Evolutionary conservation across 2,797 vertebrate genomes (phyloP).

Genomic region (Liasis olivaceus): DNA sequence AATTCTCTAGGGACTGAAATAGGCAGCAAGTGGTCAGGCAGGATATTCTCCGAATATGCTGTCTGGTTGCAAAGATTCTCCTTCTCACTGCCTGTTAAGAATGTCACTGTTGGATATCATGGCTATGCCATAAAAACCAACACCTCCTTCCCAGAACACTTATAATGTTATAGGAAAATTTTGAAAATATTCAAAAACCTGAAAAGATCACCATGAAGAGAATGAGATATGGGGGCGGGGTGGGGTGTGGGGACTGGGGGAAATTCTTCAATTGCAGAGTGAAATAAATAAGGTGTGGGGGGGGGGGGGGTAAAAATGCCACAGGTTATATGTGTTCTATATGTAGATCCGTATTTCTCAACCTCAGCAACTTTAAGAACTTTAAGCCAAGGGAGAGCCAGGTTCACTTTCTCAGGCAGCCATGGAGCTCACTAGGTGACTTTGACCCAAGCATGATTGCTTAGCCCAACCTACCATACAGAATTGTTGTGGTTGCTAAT

Average conservation of each 20-base stretch:
- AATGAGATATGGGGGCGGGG: neutral
- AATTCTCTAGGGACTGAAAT: constrained; percentile 6
- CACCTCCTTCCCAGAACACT: neutral
- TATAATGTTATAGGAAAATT: neutral
- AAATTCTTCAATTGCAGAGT: neutral
- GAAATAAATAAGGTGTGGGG: neutral
- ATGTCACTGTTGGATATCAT: neutral
- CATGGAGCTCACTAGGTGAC: no score
- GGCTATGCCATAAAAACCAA: neutral
- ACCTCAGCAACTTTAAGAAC: neutral
- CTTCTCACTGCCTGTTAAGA: neutral
- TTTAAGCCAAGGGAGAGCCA: no score
- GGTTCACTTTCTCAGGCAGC: no score
- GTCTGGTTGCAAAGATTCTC: neutral
- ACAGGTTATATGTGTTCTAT: neutral
- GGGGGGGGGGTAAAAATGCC: neutral
- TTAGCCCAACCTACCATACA: no score
- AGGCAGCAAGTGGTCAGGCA: neutral
- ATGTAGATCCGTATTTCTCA: no score
- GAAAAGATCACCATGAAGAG: neutral
- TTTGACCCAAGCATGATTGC: no score
- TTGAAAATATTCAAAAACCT: neutral
- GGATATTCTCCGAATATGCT: constrained; percentile 4
- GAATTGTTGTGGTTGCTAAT: no score
- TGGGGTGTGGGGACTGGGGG: no score